Base-by-base conservation (phyloP, 2,888 invertebrate genomes). In the Abscondita cerata region DNA sequence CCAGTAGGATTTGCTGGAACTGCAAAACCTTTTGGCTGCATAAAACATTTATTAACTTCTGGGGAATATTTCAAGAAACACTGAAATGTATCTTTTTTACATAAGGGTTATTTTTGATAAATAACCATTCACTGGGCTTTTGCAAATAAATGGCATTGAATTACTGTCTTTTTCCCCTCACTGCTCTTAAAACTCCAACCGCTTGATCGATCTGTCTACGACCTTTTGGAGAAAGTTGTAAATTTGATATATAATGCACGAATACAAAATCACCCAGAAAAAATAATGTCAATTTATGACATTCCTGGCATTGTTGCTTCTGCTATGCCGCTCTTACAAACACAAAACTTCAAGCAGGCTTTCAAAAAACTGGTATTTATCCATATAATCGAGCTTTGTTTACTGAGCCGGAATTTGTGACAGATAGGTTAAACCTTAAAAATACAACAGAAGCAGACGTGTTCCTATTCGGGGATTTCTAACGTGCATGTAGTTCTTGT, bases 121-220 rank as follows among this genome's bases (percentile, higher is more conserved):
- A 40, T 40, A 13, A 40, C 40, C 11, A 8, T 12, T 8, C 40
- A 40, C 40, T 40, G 40, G 13, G 12, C 9, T 40, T 40, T 40
- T 40, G 40, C 40, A 40, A 40, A 13, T 5, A 40, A 40, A 13
- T 40, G 40, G 40, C 11, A 40, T 40, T 40, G 40, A 11, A 13
- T 40, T 40, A 40, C n/a, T 40, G 40, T 40, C 13, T 40, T 40
- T 13, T 12, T 12, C 13, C n/a, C 40, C 40, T 12, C 13, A 13
- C 40, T 40, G n/a, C 12, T 13, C 11, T 13, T 31, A 31, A 40
- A 12, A 40, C 40, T 40, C 6, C 13, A 40, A 40, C 40, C 13
- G 40, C n/a, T 40, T 40, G 40, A 40, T 40, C 40, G 40, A 40
- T 40, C 40, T 40, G 40, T 12, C 6, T 40, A n/a, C n/a, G 40